phyloP scores from a whole-genome alignment of 1,140 invertebrate genomes.

The Eurosta solidaginis region DNA sequence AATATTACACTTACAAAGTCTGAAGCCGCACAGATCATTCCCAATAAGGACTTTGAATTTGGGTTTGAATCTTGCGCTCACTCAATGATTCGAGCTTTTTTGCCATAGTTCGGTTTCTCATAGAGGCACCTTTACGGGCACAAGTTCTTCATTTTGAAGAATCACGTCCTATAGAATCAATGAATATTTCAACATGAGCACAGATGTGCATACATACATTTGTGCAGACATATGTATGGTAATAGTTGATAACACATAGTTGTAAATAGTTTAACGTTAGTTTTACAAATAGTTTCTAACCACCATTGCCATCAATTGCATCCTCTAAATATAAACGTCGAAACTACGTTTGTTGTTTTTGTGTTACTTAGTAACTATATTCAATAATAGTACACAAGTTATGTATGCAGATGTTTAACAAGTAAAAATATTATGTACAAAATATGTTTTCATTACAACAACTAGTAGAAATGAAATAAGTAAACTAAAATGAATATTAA shows the following conservation, averaged over 20 bases:
- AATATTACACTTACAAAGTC: too few species aligned
- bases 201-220: too few species aligned
- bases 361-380: not conserved
- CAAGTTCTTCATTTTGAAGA: too few species aligned
- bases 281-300: conserved; percentile 5
- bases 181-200: too few species aligned
- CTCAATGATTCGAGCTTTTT: too few species aligned
- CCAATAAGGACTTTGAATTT: too few species aligned
- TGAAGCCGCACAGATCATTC: too few species aligned
- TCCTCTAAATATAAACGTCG: not conserved
- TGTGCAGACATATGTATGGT: too few species aligned
- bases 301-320: not conserved
- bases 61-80: too few species aligned
- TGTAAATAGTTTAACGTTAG: not conserved
- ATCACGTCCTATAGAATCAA: too few species aligned
- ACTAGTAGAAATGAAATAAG: not conserved
- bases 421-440: conserved; percentile 12
- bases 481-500: not conserved
- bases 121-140: too few species aligned
- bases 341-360: not conserved
- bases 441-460: conserved; percentile 14
- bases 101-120: too few species aligned
- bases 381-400: conserved; percentile 12
- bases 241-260: not conserved
- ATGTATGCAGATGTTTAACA: conserved; percentile 18